Conservation (phyloP, 2,113 vertebrate genomes). For the Steatornis caripensis region DNA sequence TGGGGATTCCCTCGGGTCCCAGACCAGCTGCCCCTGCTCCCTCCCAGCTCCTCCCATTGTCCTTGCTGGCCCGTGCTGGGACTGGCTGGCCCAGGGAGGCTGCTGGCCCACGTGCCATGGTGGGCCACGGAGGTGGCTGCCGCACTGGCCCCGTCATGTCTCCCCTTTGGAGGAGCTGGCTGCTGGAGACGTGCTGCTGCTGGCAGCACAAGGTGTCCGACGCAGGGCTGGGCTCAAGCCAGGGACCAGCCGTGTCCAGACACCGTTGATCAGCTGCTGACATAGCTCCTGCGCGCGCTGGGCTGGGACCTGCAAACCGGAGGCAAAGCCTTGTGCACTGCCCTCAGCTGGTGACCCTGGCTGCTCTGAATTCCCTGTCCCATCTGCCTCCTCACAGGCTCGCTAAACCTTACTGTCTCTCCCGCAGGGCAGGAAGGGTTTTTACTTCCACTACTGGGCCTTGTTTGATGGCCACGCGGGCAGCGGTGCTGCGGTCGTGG, state of each 20-base stretch:
- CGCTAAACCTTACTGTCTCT: not conserved
- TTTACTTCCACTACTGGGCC: slow-evolving; percentile 91
- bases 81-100: not conserved
- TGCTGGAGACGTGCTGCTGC: fast-evolving
- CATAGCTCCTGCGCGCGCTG: not conserved
- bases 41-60: not conserved
- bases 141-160: fast-evolving
- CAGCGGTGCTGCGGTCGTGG: slow-evolving; percentile 88
- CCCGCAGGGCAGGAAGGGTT: slow-evolving; percentile 74
- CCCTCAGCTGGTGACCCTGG: not conserved
- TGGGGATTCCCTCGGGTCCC: not conserved
- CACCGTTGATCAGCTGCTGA: not conserved
- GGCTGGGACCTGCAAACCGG: not conserved
- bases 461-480: slow-evolving; percentile 94
- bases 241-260: not conserved
- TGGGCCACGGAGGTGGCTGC: not conserved
- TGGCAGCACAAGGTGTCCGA: not conserved
- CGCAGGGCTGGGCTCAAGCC: not conserved
- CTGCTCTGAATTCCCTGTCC: not conserved
- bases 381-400: not conserved
- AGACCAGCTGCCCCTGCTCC: not conserved
- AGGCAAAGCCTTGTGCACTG: not conserved
- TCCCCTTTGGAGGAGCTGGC: fast-evolving
- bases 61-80: fast-evolving
- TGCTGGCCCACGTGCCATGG: fast-evolving